phyloP scores from a whole-genome alignment of 1,140 invertebrate species.

The Drosophila repletoides region DNA sequence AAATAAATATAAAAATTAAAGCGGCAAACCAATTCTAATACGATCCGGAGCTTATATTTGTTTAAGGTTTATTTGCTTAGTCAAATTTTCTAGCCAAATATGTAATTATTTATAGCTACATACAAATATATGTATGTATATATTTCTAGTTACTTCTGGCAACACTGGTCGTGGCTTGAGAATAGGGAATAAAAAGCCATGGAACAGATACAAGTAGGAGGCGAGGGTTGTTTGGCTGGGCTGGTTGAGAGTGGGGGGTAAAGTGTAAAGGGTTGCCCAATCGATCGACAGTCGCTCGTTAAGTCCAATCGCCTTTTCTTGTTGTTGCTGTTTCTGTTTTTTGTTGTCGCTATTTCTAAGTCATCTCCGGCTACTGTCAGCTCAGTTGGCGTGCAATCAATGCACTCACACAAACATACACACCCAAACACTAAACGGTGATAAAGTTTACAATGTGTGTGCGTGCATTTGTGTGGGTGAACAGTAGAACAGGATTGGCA shows the following conservation, averaged over 20 bases:
- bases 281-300: constrained; percentile 15
- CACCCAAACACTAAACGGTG: constrained; percentile 1
- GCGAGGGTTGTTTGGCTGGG: too few relatives aligned
- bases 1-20: too few relatives aligned
- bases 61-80: too few relatives aligned
- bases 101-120: too few relatives aligned
- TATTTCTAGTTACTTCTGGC: too few relatives aligned
- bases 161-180: too few relatives aligned
- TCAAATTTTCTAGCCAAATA: too few relatives aligned
- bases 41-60: too few relatives aligned
- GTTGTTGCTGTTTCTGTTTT: constrained; percentile 4
- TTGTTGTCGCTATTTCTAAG: constrained; percentile 25
- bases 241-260: background rate
- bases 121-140: too few relatives aligned
- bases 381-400: constrained; percentile 36
- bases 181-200: background rate
- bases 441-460: constrained; percentile 34
- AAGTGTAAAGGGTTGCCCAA: constrained; percentile 13
- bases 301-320: constrained; percentile 14
- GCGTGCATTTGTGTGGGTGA: constrained; percentile 1
- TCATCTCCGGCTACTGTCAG: constrained; percentile 1
- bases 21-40: too few relatives aligned
- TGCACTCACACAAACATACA: constrained; percentile 18
- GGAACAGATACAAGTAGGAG: background rate
- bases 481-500: constrained; percentile 18